Evolutionary conservation across 2,888 invertebrate genomes (phyloP).

Genomic region (Nephrotoma appendiculata): DNA sequence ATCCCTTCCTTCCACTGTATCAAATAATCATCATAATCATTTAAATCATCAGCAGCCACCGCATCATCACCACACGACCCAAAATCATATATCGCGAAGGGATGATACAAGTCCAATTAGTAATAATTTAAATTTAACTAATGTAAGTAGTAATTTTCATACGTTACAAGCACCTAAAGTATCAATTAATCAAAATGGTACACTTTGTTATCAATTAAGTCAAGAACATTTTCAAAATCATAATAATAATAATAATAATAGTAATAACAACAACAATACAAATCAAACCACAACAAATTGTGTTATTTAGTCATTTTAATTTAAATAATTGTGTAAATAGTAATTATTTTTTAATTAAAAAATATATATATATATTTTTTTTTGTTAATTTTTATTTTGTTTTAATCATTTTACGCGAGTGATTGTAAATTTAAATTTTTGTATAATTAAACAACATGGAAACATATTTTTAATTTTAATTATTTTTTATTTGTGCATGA

Average conservation of each 20-base stretch:
- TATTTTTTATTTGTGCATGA: background rate
- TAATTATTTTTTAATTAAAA: background rate
- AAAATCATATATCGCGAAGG: constrained; percentile 1
- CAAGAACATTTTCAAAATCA: constrained; percentile 22
- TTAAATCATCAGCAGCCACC: constrained; percentile 16
- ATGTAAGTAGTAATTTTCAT: constrained; percentile 1
- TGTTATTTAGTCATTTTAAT: constrained; percentile 5
- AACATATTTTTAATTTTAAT: background rate
- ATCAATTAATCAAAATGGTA: constrained; percentile 4
- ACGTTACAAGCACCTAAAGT: constrained; percentile 1
- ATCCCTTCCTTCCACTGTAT: constrained; percentile 39
- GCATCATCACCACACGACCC: constrained; percentile 12
- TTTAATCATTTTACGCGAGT: background rate
- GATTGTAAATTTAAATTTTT: background rate
- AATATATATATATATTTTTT: background rate
- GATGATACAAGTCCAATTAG: background rate
- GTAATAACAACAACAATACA: background rate
- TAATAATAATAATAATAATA: background rate
- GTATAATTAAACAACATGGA: background rate
- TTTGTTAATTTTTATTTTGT: background rate
- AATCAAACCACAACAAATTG: constrained; percentile 2
- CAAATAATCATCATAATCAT: background rate
- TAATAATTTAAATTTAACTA: constrained; percentile 1
- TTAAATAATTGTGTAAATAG: background rate
- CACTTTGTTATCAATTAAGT: constrained; percentile 24